Evolutionary conservation across 1,140 invertebrate species (phyloP).

Genomic region (Drosophila pectinifera): DNA sequence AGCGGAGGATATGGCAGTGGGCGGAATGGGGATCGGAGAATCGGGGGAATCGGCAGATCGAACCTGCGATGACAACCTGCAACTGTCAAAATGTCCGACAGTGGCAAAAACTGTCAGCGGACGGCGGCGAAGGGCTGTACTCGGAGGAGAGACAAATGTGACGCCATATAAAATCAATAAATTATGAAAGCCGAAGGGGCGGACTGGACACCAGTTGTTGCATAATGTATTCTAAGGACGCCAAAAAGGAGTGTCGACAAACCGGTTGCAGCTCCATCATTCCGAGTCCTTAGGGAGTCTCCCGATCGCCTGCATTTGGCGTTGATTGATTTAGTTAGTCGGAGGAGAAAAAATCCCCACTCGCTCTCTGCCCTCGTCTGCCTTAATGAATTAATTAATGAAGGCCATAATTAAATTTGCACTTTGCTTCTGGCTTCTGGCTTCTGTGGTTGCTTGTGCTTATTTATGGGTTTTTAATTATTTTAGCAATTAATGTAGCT

Average conservation of each 20-base stretch:
- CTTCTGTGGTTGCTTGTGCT: slow-evolving; percentile 36
- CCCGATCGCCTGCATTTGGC: slow-evolving; percentile 64
- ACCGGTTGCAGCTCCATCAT: slow-evolving; percentile 57
- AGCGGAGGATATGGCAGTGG: slow-evolving; percentile 21
- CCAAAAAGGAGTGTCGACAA: slow-evolving; percentile 41
- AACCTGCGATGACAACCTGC: slow-evolving; percentile 65
- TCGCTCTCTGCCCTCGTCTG: slow-evolving; percentile 18
- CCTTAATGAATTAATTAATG: slow-evolving; percentile 80
- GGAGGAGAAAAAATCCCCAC: slow-evolving; percentile 26
- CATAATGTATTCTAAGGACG: slow-evolving; percentile 82
- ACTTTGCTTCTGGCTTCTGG: slow-evolving; percentile 50
- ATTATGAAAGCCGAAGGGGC: slow-evolving; percentile 65
- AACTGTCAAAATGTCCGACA: slow-evolving; percentile 79
- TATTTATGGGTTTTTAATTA: slow-evolving; percentile 83
- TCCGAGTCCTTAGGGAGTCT: slow-evolving; percentile 67
- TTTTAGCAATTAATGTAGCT: slow-evolving; percentile 74
- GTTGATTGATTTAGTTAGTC: slow-evolving; percentile 79
- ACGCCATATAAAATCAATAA: slow-evolving; percentile 84
- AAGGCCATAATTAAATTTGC: slow-evolving; percentile 78
- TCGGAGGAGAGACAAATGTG: slow-evolving; percentile 76
- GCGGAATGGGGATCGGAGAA: slow-evolving; percentile 1
- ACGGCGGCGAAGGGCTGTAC: slow-evolving; percentile 21
- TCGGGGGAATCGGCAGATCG: slow-evolving; percentile 1
- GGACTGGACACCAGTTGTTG: slow-evolving; percentile 34
- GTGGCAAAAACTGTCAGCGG: slow-evolving; percentile 79